Evolutionary conservation across 2,797 vertebrate species (phyloP).

Genomic region (Huso huso): DNA sequence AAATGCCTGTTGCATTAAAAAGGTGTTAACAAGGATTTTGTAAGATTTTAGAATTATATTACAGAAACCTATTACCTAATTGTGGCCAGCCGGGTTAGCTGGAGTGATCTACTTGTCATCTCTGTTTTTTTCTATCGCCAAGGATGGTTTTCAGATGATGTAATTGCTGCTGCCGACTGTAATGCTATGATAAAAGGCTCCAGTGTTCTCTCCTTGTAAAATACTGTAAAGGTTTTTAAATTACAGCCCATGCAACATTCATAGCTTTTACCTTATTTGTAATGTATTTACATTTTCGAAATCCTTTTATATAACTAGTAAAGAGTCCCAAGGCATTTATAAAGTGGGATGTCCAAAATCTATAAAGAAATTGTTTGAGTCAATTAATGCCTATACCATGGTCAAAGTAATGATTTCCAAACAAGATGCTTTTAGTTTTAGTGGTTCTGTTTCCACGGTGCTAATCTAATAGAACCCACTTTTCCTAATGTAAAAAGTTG

Average conservation of each 20-base stretch:
- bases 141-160: too few relatives aligned
- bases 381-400: conserved; percentile 32
- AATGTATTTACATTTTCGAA: background rate
- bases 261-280: background rate
- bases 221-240: background rate
- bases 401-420: conserved; percentile 39
- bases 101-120: too few relatives aligned
- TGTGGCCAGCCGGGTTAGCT: too few relatives aligned
- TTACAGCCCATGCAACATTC: background rate
- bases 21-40: too few relatives aligned
- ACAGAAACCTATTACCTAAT: too few relatives aligned
- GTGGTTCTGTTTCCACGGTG: conserved; percentile 14
- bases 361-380: conserved; percentile 42
- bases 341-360: conserved; percentile 37
- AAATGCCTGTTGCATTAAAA: too few relatives aligned
- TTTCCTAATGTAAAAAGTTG: conserved; percentile 26
- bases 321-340: conserved; percentile 14
- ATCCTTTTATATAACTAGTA: background rate
- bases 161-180: too few relatives aligned
- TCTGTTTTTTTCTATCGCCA: too few relatives aligned
- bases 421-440: conserved; percentile 33
- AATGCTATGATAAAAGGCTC: too few relatives aligned
- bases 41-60: too few relatives aligned
- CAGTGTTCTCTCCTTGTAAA: background rate
- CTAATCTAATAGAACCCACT: conserved; percentile 35